Evolutionary conservation across 2,888 invertebrate genomes (phyloP), one percentile per base, ranked within the genome.

Genomic region (Cylindroiulus punctatus): DNA sequence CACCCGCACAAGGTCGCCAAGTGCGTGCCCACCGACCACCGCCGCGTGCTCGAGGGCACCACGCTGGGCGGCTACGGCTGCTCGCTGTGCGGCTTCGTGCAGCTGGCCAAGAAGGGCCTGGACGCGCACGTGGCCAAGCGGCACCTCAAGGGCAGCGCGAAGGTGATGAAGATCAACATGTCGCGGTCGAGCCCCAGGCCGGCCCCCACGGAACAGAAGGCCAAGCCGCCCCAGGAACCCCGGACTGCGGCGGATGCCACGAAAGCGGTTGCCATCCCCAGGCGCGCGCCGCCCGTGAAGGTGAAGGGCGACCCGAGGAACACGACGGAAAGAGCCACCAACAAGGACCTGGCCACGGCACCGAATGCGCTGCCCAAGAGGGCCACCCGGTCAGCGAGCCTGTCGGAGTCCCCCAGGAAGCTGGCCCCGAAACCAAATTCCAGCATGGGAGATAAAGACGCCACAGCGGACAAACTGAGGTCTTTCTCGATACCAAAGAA

Each of bases 81-180:
- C 89, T 92, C 93, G 2, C 92, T 93, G 87, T 96, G 96, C 89
- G 94, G 96, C 89, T 96, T 93, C 88, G 92, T 95, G 0, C 96
- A 96, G 90, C 90, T 95, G 88, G 92, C 92, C 8, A 91, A 93
- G 84, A 90, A 91, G 52, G 93, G 93, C 89, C 91, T 95, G 0
- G 93, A 94, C 88, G 92, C 92, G 0, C 96, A 96, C 89, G 91
- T 94, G 0, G 91, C 92, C 82, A 90, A 91, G 0, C 93, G 93
- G 88, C 94, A 91, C 84, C 32, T n/a, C 17, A 76, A 32, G 14
- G 83, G 85, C 3, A 87, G 89, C 17, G 92, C 92, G 0, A 91
- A 92, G 88, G 92, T 93, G 36, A 90, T 90, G 0, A 90, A 90
- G 83, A 90, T 91, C 19, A 90, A 91, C 83, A 91, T 91, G 91